These are phyloP conservation scores for Apeira syringaria DNA, from an alignment of 2,888 invertebrate species.

Conservation along the genomic window DNA sequence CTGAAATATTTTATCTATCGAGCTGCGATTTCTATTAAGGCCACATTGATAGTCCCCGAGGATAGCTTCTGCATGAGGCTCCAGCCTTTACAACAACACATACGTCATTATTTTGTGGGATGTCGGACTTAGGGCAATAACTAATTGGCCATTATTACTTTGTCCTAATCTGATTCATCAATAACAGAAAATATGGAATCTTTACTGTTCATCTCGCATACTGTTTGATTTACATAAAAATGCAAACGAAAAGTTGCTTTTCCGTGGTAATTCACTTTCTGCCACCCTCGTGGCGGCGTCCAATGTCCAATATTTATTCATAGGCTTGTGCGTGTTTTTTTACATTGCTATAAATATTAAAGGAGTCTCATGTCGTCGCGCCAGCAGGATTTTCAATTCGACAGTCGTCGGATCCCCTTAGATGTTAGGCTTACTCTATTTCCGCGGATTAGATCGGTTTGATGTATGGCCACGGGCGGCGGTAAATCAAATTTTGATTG, in stretches of 20 bases:
- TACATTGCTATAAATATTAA: slow-evolving; percentile 77
- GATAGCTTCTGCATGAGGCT: no score
- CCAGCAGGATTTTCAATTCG: slow-evolving; percentile 77
- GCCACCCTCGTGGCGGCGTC: slow-evolving; percentile 24
- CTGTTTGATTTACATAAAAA: neutral
- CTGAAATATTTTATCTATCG: no score
- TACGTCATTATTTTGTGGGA: no score
- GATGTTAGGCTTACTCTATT: slow-evolving; percentile 73
- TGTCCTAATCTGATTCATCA: no score
- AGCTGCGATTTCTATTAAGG: no score
- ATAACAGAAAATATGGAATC: no score
- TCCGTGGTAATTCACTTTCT: slow-evolving; percentile 23
- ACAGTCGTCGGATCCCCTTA: slow-evolving; percentile 70
- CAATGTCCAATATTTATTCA: slow-evolving; percentile 64
- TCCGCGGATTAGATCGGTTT: slow-evolving; percentile 76
- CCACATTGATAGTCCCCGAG: no score
- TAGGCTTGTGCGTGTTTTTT: slow-evolving; percentile 62
- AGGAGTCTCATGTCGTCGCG: slow-evolving; percentile 48
- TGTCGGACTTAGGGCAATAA: no score
- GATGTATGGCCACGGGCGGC: slow-evolving; percentile 80
- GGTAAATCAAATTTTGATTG: slow-evolving; percentile 84
- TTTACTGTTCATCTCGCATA: neutral
- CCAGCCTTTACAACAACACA: no score
- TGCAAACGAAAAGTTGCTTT: neutral
- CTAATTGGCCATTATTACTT: neutral